Percentiles rank a stretch among this genome's conserved stretches.
These are phyloP conservation scores for Panagrolaimus sp. DNA, from an alignment of 1,140 invertebrate species.

Conservation along the genomic window DNA sequence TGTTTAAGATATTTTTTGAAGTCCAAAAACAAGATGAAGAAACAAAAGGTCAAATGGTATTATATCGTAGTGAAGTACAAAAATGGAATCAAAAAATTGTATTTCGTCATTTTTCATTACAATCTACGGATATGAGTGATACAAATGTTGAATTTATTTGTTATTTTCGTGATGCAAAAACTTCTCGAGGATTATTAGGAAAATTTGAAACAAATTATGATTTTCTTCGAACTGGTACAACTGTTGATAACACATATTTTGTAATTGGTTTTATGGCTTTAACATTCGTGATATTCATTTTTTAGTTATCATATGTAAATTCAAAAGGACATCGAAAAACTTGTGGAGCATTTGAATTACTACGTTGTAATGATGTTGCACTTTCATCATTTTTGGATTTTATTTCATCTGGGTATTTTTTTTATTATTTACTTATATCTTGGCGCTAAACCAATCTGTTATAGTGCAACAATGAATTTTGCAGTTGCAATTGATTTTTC, in stretches of 20 bases:
- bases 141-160: conserved; percentile 17
- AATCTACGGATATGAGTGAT: conserved; percentile 38
- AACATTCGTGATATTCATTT: neutral
- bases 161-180: conserved; percentile 34
- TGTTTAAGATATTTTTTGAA: conserved; percentile 44
- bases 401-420: conserved; percentile 35
- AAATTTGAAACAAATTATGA: conserved; percentile 35
- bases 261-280: conserved; percentile 25
- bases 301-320: conserved; percentile 41
- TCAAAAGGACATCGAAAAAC: conserved; percentile 39
- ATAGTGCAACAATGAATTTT: conserved; percentile 38
- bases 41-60: conserved; percentile 12
- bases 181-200: conserved; percentile 22
- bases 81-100: conserved; percentile 38
- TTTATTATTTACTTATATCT: neutral
- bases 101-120: conserved; percentile 41
- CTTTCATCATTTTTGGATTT: conserved; percentile 49
- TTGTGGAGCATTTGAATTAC: conserved; percentile 43
- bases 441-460: neutral
- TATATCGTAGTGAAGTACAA: conserved; percentile 45
- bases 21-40: conserved; percentile 34
- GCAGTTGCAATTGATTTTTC: conserved; percentile 52
- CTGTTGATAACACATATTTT: conserved; percentile 35
- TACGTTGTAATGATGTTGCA: conserved; percentile 37
- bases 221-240: conserved; percentile 28